Conservation (phyloP, 2,113 vertebrate species). For the Tautogolabrus adspersus region DNA sequence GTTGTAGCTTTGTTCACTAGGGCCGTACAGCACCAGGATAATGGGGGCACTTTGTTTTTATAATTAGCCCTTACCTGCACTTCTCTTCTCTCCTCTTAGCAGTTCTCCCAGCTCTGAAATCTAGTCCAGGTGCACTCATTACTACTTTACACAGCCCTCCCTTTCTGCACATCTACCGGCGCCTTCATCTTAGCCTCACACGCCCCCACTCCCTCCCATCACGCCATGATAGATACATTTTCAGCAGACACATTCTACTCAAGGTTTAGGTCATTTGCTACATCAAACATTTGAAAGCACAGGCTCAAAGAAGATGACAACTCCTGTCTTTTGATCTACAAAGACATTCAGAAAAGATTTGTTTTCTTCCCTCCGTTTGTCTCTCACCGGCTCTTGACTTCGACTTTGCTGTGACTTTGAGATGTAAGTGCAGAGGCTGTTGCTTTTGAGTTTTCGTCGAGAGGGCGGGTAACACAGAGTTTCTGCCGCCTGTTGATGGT, state of each 20-base stretch:
- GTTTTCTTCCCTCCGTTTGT: constrained; percentile 62
- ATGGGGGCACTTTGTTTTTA: constrained; percentile 79
- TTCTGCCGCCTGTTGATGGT: constrained; percentile 61
- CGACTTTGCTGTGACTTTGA: constrained; percentile 82
- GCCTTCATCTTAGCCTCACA: constrained; percentile 62
- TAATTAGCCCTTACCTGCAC: constrained; percentile 76
- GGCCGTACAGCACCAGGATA: constrained; percentile 63
- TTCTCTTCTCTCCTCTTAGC: constrained; percentile 61
- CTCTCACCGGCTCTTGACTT: constrained; percentile 59
- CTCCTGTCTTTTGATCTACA: constrained; percentile 78
- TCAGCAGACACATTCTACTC: constrained; percentile 65
- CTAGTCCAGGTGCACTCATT: constrained; percentile 65
- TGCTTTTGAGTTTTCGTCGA: constrained; percentile 61
- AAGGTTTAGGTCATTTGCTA: constrained; percentile 76
- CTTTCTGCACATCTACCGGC: constrained; percentile 56
- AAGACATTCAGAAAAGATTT: constrained; percentile 75
- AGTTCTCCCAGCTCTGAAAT: constrained; percentile 55
- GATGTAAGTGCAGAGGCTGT: constrained; percentile 39
- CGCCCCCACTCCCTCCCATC: constrained; percentile 45
- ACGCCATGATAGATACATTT: constrained; percentile 57
- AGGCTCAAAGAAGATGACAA: constrained; percentile 74
- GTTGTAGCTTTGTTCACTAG: constrained; percentile 74
- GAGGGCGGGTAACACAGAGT: constrained; percentile 37
- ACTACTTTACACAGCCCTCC: constrained; percentile 44
- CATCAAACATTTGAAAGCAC: constrained; percentile 74